Base-by-base conservation (phyloP, 2,888 invertebrate genomes). In the Drepanosiphum platanoidis region DNA sequence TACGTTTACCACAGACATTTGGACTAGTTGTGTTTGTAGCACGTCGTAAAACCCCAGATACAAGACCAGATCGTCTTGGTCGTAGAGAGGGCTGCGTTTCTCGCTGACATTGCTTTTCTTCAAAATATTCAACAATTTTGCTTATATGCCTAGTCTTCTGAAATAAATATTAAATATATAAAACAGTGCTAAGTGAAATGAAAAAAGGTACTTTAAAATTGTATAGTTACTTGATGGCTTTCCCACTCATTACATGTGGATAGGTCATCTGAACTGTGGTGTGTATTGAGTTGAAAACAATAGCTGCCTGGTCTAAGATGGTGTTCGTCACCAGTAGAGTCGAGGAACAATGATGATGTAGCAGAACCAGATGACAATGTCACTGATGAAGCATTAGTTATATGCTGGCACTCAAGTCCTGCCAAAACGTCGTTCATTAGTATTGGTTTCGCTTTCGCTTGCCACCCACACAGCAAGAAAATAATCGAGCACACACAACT, bases 81-180 rank as follows among this genome's bases (percentile, higher is more conserved):
- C 77, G 42, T 52, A 86, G 30, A 39, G 80, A 75, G n/a, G 74
- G n/a, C 36, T 83, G 86, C 15, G 46, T 72, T 15, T 80, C 86
- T 13, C 70, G 42, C 52, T 75, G 74, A 52, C 66, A 77, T 52
- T 90, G 89, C 89, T 95, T 94, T 75, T 94, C 91, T 90, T 96
- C 96, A 90, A 96, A 96, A 90, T 96, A 96, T 88, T 96, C 96
- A 42, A 96, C 96, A 88, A 96, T 96, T 89, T 93, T 93, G 77
- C 95, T 94, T 88, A 96, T 96, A 89, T 94, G 93, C 87, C 93
- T 92, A 87, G 93, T 92, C 88, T 46, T 92, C 91, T 81, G 91
- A 91, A 39, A 93, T 39, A 39, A 68, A 39, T 46, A 66, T 74
- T 70, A 66, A 36, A 18, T 34, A 27, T 58, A 22, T 27, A 36